Evolutionary conservation across 2,113 vertebrate species (phyloP).

Genomic region (Vimba vimba): DNA sequence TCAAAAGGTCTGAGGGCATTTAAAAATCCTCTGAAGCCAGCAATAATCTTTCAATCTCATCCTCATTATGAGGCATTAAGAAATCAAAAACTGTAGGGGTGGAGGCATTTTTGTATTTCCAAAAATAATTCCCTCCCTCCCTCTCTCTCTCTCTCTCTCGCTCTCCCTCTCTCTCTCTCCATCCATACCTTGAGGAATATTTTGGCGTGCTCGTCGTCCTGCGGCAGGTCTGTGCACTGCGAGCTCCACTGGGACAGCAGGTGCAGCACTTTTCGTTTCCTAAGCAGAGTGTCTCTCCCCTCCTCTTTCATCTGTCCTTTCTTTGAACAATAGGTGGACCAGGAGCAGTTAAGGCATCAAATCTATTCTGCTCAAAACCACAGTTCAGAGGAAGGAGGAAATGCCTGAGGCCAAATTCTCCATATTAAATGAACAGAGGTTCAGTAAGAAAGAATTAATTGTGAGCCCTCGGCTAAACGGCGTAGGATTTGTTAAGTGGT

Average conservation of each 20-base stretch:
- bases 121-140: background rate
- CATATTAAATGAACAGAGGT: constrained; percentile 2
- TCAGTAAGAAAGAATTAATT: background rate
- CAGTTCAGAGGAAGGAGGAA: constrained; percentile 23
- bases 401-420: constrained; percentile 5
- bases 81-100: background rate
- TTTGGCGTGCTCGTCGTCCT: constrained; percentile 90
- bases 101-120: background rate
- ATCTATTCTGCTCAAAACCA: background rate
- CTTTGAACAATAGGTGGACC: constrained; percentile 89
- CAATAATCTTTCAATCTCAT: background rate
- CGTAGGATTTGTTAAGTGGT: constrained; percentile 3
- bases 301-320: constrained; percentile 85
- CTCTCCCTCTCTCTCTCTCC: too few relatives aligned
- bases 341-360: constrained; percentile 80
- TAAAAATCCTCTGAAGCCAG: background rate
- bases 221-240: constrained; percentile 88
- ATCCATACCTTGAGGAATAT: constrained; percentile 89
- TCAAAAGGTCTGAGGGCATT: constrained; percentile 19
- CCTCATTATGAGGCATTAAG: constrained; percentile 12
- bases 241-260: constrained; percentile 92
- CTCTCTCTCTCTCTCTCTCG: background rate
- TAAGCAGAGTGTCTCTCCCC: constrained; percentile 81
- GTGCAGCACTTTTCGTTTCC: constrained; percentile 91
- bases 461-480: background rate